Evolutionary conservation across 1,140 invertebrate species (phyloP).

Genomic region (Linepithema humile): DNA sequence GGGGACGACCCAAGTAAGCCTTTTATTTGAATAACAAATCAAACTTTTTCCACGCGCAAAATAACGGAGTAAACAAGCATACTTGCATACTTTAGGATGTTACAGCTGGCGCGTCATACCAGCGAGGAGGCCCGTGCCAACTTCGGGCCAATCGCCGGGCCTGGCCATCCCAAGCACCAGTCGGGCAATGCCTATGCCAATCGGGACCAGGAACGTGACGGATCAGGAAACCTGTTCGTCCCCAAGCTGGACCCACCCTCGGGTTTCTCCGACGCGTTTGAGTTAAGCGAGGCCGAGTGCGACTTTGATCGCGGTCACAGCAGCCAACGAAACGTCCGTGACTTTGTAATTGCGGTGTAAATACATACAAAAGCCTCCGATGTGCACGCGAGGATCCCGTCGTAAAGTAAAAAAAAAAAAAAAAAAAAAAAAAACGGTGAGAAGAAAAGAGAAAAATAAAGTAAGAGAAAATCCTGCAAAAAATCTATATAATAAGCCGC

Average conservation of each 20-base stretch:
- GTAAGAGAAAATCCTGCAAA: constrained; percentile 13
- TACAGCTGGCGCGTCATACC: constrained; percentile 84
- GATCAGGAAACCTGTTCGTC: constrained; percentile 85
- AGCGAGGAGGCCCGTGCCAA: constrained; percentile 84
- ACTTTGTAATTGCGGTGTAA: constrained; percentile 85
- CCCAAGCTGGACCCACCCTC: constrained; percentile 86
- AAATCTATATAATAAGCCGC: constrained; percentile 20
- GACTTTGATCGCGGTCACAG: constrained; percentile 80
- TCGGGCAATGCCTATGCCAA: constrained; percentile 79
- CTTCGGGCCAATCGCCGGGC: constrained; percentile 82
- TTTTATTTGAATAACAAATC: not conserved
- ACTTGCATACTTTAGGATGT: constrained; percentile 77
- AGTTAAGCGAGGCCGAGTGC: constrained; percentile 85
- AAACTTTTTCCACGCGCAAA: not conserved
- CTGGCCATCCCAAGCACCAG: constrained; percentile 84
- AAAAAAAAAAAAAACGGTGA: not conserved
- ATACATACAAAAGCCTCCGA: constrained; percentile 73
- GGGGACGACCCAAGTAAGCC: constrained; percentile 83
- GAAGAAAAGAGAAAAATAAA: constrained; percentile 12
- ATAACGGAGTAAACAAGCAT: not conserved
- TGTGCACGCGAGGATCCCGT: constrained; percentile 16
- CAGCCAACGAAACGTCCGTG: constrained; percentile 81
- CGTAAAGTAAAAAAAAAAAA: constrained; percentile 38
- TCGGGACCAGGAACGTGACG: constrained; percentile 83
- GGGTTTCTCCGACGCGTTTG: constrained; percentile 86